Evolutionary conservation across 35 echinoderm and acorn worm species (phyloP), one percentile per base, ranked within the genome.

Genomic region (Apostichopus parvimensis): DNA sequence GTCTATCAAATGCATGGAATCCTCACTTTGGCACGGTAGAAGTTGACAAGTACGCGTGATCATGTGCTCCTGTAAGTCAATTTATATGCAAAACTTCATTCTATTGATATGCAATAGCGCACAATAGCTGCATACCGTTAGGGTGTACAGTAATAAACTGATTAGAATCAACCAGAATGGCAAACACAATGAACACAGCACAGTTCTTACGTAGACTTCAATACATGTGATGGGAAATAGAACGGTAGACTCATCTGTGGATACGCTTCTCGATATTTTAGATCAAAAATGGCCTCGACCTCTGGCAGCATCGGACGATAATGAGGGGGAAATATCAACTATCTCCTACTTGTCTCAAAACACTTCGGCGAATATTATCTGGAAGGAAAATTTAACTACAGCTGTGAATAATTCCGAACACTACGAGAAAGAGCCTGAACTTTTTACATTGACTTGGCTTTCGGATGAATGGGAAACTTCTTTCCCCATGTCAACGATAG

Each of bases 241-340:
- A n/a, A 75, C 71, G 71, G 21, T 7, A 20, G 71, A 75, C 6
- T 53, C 61, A 20, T 72, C 86, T 54, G 57, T 88, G 12, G 64
- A 20, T 4, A 88, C 61, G 6, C 52, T 72, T 18, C n/a, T 88
- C 18, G 86, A 88, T 88, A 88, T 88, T 53, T 88, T 88, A 72
- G 62, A 88, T 54, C 5, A 72, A 88, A 88, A 73, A 88, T 88
- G 86, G 86, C 86, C 86, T n/a, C 58, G n/a, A 72, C 86, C 62
- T 34, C 45, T 14, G 13, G 18, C 11, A 52, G 86, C 53, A 53
- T 9, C 14, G 7, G 86, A 72, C 24, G 64, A 73, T 34, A 66
- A 72, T 24, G 81, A 84, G 14, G 26, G 24, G 3, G 22, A 72
- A 24, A 54, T 21, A 72, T 28, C 60, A 7, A 54, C 86, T 15